Evolutionary conservation across 2,888 invertebrate species (phyloP).

Genomic region (Phalera bucephala): DNA sequence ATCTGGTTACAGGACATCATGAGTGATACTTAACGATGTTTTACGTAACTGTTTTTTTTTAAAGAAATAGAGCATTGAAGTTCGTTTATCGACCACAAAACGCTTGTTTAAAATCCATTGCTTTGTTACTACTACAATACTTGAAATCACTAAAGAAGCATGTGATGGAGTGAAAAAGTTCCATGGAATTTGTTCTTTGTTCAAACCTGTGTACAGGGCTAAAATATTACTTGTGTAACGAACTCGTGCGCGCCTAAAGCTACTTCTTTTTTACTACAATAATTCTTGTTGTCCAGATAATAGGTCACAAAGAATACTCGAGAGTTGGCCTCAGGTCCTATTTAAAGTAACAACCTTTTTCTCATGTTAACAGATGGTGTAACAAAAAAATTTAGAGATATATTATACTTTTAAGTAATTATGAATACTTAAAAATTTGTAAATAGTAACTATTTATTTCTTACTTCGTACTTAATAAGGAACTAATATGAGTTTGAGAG

Average conservation of each 20-base stretch:
- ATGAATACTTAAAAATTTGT: conserved; percentile 24
- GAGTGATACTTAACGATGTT: too few relatives aligned
- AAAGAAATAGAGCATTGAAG: too few relatives aligned
- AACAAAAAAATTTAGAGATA: conserved; percentile 16
- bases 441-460: conserved; percentile 57
- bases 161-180: background rate
- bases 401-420: conserved; percentile 3
- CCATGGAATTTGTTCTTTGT: background rate
- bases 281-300: background rate
- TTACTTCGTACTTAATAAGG: conserved; percentile 51
- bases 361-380: conserved; percentile 22
- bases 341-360: background rate
- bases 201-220: background rate
- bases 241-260: conserved; percentile 17
- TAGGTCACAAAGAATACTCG: conserved; percentile 10
- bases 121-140: too few relatives aligned
- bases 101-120: too few relatives aligned
- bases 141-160: background rate
- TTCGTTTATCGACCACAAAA: too few relatives aligned
- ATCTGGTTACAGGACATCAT: too few relatives aligned
- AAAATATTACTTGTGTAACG: too few relatives aligned
- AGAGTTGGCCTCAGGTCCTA: conserved; percentile 10
- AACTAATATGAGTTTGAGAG: conserved; percentile 25
- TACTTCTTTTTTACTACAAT: conserved; percentile 11
- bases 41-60: too few relatives aligned